A percentile compares a stretch with the other conserved stretches of the same genome.
These are phyloP conservation scores for Pelobates fuscus DNA, from an alignment of 2,113 vertebrate species.

Conservation along the genomic window DNA sequence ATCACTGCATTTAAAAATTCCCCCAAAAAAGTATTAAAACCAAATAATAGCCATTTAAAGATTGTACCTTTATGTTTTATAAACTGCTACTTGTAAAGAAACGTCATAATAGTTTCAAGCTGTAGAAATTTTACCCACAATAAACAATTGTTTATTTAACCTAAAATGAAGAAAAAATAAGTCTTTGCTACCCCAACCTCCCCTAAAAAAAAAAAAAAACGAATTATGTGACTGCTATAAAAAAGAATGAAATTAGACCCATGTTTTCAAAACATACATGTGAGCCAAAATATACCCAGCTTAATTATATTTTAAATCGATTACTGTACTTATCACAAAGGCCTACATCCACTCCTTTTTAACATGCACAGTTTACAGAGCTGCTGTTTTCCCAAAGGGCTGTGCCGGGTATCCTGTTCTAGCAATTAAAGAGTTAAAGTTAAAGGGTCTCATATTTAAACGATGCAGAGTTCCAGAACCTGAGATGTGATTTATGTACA, in stretches of 20 bases:
- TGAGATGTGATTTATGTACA: constrained; percentile 1
- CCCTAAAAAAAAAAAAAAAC: background rate
- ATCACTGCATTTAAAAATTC: background rate
- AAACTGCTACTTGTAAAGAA: constrained; percentile 32
- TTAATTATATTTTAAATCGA: constrained; percentile 22
- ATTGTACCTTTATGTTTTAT: constrained; percentile 13
- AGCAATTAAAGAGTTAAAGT: no score
- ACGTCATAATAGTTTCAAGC: constrained; percentile 22
- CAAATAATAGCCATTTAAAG: constrained; percentile 21
- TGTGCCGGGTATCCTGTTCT: no score
- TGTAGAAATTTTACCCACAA: background rate
- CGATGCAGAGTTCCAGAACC: background rate
- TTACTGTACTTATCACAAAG: constrained; percentile 30
- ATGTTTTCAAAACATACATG: constrained; percentile 37
- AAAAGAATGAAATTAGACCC: constrained; percentile 32
- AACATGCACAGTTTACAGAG: no score
- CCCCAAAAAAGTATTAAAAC: background rate
- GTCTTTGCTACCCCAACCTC: background rate
- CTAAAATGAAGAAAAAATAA: constrained; percentile 18
- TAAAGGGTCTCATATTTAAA: no score
- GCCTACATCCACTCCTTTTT: background rate
- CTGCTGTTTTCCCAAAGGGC: no score
- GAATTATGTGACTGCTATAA: background rate
- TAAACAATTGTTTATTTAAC: constrained; percentile 37
- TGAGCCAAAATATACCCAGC: constrained; percentile 9